Base-by-base conservation (phyloP, 2,888 invertebrate genomes). In the Drosophila paucipuncta region DNA sequence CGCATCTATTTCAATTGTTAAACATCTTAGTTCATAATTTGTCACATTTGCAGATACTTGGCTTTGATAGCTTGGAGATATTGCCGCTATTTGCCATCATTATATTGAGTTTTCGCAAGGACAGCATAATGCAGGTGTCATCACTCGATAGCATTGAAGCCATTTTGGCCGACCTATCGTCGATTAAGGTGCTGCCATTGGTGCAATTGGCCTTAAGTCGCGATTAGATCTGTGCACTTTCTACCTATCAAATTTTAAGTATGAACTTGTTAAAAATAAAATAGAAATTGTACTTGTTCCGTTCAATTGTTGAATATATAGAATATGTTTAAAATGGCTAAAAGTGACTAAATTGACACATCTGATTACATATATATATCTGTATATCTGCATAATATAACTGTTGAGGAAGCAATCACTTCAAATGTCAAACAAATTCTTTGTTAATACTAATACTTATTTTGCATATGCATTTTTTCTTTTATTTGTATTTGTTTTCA, bases 41-140 rank as follows among this genome's bases (percentile, higher is more conserved):
- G 2, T 9, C 18, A 2, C 1, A 25, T 35, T 67, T 69, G 2
- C 68, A 93, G 93, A 95, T 98, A 64, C 94, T 99, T 16, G 98
- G 98, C 5, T 98, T 98, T 92, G 98, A 99, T 93, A 97, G 98
- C 10, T 93, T 99, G 69, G 98, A 98, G 93, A 96, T 98, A 43
- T 94, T 99, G 64, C 96, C 99, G 0, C 93, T 98, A n/a, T 94
- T 98, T 65, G 97, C 98, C 0, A 95, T 97, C 47, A 95, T 97
- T 22, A 97, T 98, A 84, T 94, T 98, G 33, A 96, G 97, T 91
- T 97, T 98, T 91, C 95, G 98, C 35, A 97, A 97, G 91, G 97
- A 97, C 86, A 98, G 97, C 93, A 94, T 98, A 52, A 95, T 98
- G 93, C 95, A 95, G 86, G 95, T 95, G 1, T 95, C 95, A 78